Base-by-base conservation (phyloP, 2,888 invertebrate species). In the Standfussiana lucernea region DNA sequence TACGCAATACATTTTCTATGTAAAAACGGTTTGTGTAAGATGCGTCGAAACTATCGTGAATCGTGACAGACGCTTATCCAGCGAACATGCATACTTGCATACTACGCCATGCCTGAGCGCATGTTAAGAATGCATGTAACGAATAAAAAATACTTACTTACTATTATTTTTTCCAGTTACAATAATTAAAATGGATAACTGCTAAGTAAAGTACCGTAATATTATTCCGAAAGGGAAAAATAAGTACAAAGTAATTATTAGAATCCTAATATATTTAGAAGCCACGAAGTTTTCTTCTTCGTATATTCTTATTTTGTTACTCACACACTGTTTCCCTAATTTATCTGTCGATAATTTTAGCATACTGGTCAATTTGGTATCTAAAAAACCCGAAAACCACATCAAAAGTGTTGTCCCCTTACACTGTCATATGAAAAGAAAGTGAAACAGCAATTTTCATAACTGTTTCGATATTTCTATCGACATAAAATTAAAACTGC, bases 91-190 rank as follows among this genome's bases (percentile, higher is more conserved):
- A 83, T 74, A 53, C 65, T 68, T 75, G 74, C 71, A 75, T 61
- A 66, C 47, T 47, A 28, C 50, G 67, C 21, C 61, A 73, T 35
- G 86, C 86, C 42, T 37, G 65, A 56, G 53, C 15, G 79, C 86
- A 68, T 37, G 64, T 64, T 65, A 73, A 68, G 75, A 79, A 84
- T 83, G 83, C 75, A 73, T 71, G 66, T 76, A 71, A 64, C 6
- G 42, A 64, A 75, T 65, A 82, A 75, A 77, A 82, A 78, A 61
- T 67, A 64, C n/a, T 21, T 67, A 64, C n/a, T 21, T 67, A 64
- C 32, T 21, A 59, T 40, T 64, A 62, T 70, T 82, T 75, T 82
- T 65, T 67, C 47, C 56, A 13, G 13, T 62, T 40, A 50, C 32
- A 71, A 73, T 47, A 0, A 72, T 62, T 47, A 35, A 42, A 28